A percentile compares a stretch with the other conserved stretches of the same genome.
These are phyloP conservation scores for Teleopsis dalmanni DNA, from an alignment of 1,140 invertebrate species.

Conservation along the genomic window DNA sequence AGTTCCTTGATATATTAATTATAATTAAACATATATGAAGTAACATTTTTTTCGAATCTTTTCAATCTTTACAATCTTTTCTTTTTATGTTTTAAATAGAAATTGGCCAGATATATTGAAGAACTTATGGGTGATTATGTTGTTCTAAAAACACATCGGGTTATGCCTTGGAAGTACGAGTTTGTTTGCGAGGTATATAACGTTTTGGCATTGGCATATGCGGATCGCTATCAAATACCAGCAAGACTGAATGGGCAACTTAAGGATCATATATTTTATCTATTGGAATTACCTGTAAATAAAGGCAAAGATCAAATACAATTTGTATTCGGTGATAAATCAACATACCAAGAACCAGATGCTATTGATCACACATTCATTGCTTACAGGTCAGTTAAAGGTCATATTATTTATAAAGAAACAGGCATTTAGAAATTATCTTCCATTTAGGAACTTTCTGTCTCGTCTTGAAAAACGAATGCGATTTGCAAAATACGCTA, in stretches of 20 bases:
- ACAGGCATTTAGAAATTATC: neutral
- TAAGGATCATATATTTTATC: conserved; percentile 1
- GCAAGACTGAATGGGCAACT: neutral
- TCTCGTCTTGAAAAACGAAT: conserved; percentile 24
- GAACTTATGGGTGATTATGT: conserved; percentile 33
- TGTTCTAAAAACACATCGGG: conserved; percentile 27
- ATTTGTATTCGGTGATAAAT: conserved; percentile 28
- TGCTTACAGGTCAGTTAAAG: conserved; percentile 19
- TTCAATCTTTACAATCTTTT: no score
- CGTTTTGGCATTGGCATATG: conserved; percentile 25
- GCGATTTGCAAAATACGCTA: conserved; percentile 21
- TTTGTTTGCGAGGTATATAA: conserved; percentile 41
- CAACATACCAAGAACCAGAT: conserved; percentile 19
- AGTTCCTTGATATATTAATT: no score
- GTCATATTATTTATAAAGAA: no score
- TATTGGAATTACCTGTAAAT: conserved; percentile 22
- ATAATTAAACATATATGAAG: no score
- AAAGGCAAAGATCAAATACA: conserved; percentile 13
- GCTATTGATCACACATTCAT: conserved; percentile 16
- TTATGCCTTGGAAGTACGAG: conserved; percentile 39
- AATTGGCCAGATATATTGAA: conserved; percentile 20
- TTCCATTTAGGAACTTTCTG: conserved; percentile 3
- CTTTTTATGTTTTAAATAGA: no score
- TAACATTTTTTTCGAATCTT: no score
- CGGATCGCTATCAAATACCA: conserved; percentile 9